Base-by-base conservation (phyloP, 2,888 invertebrate species). In the Ethmia dodecea region DNA sequence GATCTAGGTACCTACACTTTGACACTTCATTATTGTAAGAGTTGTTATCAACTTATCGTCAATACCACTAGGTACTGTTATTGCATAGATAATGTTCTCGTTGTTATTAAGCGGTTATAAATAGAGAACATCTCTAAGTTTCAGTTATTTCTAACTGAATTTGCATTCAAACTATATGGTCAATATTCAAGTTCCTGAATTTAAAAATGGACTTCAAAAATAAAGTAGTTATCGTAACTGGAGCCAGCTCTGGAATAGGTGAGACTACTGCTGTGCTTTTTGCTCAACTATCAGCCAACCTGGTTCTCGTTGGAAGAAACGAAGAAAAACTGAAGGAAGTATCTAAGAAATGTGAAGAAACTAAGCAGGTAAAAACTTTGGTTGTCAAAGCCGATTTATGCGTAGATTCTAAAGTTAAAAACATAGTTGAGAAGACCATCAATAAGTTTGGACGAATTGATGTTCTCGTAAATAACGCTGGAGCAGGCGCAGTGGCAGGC, bases 401-500 rank as follows among this genome's bases (percentile, higher is more conserved):
- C 3, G 37, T 38, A 12, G 49, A 47, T 5, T 37, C 16, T 4
- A 43, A 47, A 13, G 42, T 35, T 3, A 44, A 42, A 11, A 42
- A 35, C 14, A 39, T 49, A 3, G 35, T 49, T 5, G 37, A 44
- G 10, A 34, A 40, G n/a, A 49, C 49, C 9, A 25, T 47, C 2
- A 35, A 43, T 30, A 28, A 35, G 12, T 47, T 38, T 28, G 41
- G 43, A 9, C 39, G 42, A 34, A 37, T 53, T 10, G 52, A 53
- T 14, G 38, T 53, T 2, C 34, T 53, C 9, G 40, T 53, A 1
- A 53, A 53, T 33, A 46, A 47, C 20, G 52, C 51, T 28, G 51
- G 49, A 2, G 10, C 15, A 1, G 48, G 33, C 1, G 37, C 20
- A 5, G 35, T 51, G 2, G 26, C 35, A 10, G 35, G 34, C 8